Conservation (phyloP, 2,797 vertebrate species). For the Onychomys arenicola region DNA sequence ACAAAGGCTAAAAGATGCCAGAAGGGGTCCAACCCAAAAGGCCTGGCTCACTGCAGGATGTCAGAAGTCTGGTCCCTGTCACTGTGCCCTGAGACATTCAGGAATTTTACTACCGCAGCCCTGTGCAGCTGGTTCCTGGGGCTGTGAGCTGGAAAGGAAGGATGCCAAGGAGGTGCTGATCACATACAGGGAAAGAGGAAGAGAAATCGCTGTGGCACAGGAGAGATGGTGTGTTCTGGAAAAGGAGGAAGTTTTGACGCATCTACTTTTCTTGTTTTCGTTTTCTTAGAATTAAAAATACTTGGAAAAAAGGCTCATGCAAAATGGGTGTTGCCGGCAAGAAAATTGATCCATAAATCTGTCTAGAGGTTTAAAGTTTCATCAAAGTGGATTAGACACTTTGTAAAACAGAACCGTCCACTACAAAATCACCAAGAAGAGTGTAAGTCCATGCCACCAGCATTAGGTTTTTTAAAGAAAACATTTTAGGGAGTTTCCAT, state of each 20-base stretch:
- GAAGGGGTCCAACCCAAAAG: accelerated
- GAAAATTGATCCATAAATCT: not conserved
- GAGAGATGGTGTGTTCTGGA: not conserved
- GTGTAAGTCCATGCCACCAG: accelerated
- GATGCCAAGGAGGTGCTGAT: not conserved
- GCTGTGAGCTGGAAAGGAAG: not conserved
- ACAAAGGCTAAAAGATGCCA: not conserved
- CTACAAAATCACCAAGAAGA: not conserved
- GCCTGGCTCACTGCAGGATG: not conserved
- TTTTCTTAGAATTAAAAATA: conserved; percentile 78
- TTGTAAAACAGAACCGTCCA: not conserved
- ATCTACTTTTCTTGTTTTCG: conserved; percentile 62
- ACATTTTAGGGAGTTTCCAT: not conserved
- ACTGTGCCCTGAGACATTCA: too few species aligned
- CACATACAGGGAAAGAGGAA: conserved; percentile 58
- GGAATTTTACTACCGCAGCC: not conserved
- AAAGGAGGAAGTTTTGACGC: conserved; percentile 63
- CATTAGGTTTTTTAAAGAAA: not conserved
- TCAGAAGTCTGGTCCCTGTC: not conserved
- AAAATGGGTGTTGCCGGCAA: not conserved
- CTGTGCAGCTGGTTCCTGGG: not conserved
- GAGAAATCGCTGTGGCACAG: conserved; percentile 36
- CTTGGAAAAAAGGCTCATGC: not conserved
- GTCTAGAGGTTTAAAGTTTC: not conserved
- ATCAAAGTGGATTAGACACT: not conserved